Evolutionary conservation across 2,113 vertebrate genomes (phyloP), one percentile per base, ranked within the genome.

Genomic region (Rhinoderma darwinii): DNA sequence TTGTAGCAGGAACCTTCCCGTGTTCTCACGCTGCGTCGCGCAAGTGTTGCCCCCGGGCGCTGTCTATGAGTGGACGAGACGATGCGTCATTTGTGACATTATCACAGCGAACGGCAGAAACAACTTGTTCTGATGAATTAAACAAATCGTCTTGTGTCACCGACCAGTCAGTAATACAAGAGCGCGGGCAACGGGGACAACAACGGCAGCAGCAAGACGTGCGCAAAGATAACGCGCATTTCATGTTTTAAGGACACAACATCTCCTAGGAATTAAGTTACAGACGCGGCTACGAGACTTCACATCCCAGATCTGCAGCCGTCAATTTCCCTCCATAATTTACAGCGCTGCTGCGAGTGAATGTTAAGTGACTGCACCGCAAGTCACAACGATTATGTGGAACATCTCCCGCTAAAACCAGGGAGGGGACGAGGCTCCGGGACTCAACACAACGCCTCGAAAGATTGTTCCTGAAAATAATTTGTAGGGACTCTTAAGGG

Each of bases 251-350:
- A 80, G 79, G 79, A 82, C 79, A 63, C 37, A n/a, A 27, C 25
- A 20, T 66, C 78, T 63, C 79, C 37, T 39, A 30, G 56, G 79
- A 82, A 63, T 63, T 3, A 11, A 66, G 66, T 8, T n/a, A 4
- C 27, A 63, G 80, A 82, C 12, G 32, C 15, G 32, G 32, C 47
- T 4, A 96, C 96, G 97, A 98, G 98, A 97, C 98, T 99, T 94
- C 95, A 94, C 93, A 91, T 90, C 97, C 97, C 96, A 97, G 97
- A 97, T 97, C 97, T 96, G 97, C 96, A 97, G 96, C 56, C 54
- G 84, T 75, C 84, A 85, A 77, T 85, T 44, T 78, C 83, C 32
- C 81, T 83, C 81, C 63, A 83, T 83, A 83, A 83, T 83, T 83
- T 83, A 83, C 27, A 83, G 37, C 81, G 10, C 22, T 22, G 18